Evolutionary conservation across 2,888 invertebrate species (phyloP).

Genomic region (Papilio demoleus): DNA sequence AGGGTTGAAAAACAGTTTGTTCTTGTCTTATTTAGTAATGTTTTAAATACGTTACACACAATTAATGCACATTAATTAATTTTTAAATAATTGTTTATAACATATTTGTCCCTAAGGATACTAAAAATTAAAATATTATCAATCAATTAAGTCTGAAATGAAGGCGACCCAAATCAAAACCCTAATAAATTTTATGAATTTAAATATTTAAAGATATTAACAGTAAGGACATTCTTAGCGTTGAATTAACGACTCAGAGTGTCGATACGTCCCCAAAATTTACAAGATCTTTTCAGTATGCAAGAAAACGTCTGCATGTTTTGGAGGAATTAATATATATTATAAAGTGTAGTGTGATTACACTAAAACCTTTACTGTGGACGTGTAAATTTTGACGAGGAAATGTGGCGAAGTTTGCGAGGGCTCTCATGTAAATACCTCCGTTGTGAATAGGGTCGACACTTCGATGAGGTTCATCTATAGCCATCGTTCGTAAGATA

Average conservation of each 20-base stretch:
- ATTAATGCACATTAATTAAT: not conserved
- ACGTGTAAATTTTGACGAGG: conserved; percentile 26
- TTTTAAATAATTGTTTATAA: not conserved
- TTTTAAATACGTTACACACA: not conserved
- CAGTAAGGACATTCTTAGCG: too few species aligned
- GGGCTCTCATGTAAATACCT: conserved; percentile 70
- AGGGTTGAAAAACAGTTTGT: too few species aligned
- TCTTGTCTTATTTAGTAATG: too few species aligned
- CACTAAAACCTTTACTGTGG: conserved; percentile 17
- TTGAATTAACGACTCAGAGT: too few species aligned
- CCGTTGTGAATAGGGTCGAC: conserved; percentile 66
- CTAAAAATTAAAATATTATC: not conserved
- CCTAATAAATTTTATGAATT: not conserved
- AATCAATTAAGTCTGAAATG: not conserved
- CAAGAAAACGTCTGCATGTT: too few species aligned
- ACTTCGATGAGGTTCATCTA: conserved; percentile 66
- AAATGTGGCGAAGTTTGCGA: conserved; percentile 55
- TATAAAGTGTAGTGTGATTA: too few species aligned
- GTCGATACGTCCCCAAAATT: too few species aligned
- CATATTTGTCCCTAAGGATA: not conserved
- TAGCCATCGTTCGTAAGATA: conserved; percentile 65
- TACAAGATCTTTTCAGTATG: too few species aligned
- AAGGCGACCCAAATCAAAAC: not conserved
- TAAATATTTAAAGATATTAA: too few species aligned
- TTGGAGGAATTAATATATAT: too few species aligned